These are phyloP conservation scores for Laupala kohalensis DNA, from an alignment of 1,140 invertebrate species.

Conservation along the genomic window DNA sequence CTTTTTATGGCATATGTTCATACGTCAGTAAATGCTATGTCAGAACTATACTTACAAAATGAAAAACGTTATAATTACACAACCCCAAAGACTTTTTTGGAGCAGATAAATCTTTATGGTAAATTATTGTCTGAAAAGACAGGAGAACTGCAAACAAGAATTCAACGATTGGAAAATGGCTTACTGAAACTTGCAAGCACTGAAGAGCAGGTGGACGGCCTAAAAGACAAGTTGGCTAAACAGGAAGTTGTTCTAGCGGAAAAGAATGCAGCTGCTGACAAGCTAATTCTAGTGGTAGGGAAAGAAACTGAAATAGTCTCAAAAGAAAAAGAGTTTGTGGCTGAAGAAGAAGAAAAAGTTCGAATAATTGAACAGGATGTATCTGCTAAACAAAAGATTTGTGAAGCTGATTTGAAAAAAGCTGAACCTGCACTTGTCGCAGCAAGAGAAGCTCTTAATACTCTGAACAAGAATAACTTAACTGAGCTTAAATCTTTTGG, in stretches of 20 bases:
- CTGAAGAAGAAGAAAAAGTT: conserved; percentile 81
- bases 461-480: conserved; percentile 83
- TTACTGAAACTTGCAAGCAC: conserved; percentile 74
- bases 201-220: conserved; percentile 58
- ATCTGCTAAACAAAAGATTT: conserved; percentile 67
- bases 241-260: conserved; percentile 78
- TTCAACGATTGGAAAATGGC: conserved; percentile 73
- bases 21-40: conserved; percentile 75
- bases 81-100: conserved; percentile 91
- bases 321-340: conserved; percentile 66
- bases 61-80: conserved; percentile 92
- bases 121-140: conserved; percentile 70
- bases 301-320: conserved; percentile 82
- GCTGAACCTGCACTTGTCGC: conserved; percentile 82
- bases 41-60: conserved; percentile 63
- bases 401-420: conserved; percentile 76
- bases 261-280: conserved; percentile 82
- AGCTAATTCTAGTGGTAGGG: conserved; percentile 74
- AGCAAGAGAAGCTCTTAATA: conserved; percentile 81
- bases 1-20: conserved; percentile 86
- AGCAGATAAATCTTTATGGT: conserved; percentile 77
- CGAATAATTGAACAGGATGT: conserved; percentile 79
- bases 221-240: conserved; percentile 65
- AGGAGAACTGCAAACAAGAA: conserved; percentile 59
- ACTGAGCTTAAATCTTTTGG: conserved; percentile 93